Conservation (phyloP, 2,113 vertebrate genomes). For the Nematolebias whitei region DNA sequence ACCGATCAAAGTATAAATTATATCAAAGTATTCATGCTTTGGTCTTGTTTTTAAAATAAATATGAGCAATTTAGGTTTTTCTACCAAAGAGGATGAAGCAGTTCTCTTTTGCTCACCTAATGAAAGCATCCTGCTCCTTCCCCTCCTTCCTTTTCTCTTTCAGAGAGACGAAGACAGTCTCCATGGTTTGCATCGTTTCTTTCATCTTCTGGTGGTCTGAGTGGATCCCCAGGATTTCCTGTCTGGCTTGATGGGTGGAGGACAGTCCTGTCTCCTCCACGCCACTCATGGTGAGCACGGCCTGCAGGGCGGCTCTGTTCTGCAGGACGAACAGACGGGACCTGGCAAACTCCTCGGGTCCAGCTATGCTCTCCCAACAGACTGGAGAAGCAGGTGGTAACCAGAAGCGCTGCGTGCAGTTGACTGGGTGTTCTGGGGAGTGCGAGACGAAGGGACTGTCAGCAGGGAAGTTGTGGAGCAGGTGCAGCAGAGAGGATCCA, state of each 20-base stretch:
- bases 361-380: slow-evolving; percentile 79
- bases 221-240: slow-evolving; percentile 72
- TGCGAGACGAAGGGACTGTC: slow-evolving; percentile 77
- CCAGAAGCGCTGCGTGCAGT: slow-evolving; percentile 82
- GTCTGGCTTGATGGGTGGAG: slow-evolving; percentile 70
- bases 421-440: slow-evolving; percentile 57
- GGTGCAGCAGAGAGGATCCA: slow-evolving; percentile 70
- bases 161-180: slow-evolving; percentile 76
- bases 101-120: slow-evolving; percentile 62
- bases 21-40: too few species aligned
- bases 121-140: slow-evolving; percentile 56
- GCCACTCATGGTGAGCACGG: slow-evolving; percentile 72
- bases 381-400: slow-evolving; percentile 70
- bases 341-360: slow-evolving; percentile 76
- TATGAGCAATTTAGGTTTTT: too few species aligned
- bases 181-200: slow-evolving; percentile 75
- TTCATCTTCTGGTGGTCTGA: slow-evolving; percentile 69
- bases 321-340: slow-evolving; percentile 79
- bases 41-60: too few species aligned
- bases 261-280: slow-evolving; percentile 73
- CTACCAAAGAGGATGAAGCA: not conserved
- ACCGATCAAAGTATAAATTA: too few species aligned
- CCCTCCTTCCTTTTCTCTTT: slow-evolving; percentile 77
- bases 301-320: slow-evolving; percentile 79
- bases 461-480: slow-evolving; percentile 77